phyloP scores from a whole-genome alignment of 2,797 vertebrate genomes.

The Apogon talboti region DNA sequence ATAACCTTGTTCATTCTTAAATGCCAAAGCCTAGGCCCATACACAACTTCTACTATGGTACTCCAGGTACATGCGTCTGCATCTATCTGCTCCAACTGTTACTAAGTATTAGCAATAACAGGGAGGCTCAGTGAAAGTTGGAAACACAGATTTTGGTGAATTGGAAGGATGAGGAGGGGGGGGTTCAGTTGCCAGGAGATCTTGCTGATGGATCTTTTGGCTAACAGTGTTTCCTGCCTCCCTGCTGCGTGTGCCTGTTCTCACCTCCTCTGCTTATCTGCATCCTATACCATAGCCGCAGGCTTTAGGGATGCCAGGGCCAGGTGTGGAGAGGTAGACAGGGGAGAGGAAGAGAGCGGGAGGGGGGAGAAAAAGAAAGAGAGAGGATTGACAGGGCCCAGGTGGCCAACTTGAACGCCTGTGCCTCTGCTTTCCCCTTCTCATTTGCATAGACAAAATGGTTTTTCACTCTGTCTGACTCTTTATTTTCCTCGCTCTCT shows the following conservation, averaged over 20 bases:
- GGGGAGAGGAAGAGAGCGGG: conserved; percentile 14
- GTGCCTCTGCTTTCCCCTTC: conserved; percentile 49
- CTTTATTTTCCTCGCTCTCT: conserved; percentile 43
- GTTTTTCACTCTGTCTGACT: conserved; percentile 44
- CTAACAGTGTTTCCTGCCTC: conserved; percentile 39
- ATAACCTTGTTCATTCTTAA: conserved; percentile 53
- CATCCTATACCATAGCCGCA: conserved; percentile 41
- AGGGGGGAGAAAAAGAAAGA: conserved; percentile 23
- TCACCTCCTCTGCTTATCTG: conserved; percentile 42
- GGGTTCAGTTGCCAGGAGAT: conserved; percentile 44
- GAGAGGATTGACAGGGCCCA: conserved; percentile 66
- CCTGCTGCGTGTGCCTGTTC: conserved; percentile 49
- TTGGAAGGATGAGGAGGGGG: conserved; percentile 1
- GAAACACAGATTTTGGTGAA: conserved; percentile 48
- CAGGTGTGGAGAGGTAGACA: conserved; percentile 64
- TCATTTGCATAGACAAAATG: conserved; percentile 75
- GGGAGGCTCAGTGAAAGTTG: conserved; percentile 25
- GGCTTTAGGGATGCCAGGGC: conserved; percentile 49
- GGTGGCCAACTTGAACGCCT: conserved; percentile 62
- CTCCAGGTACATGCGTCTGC: conserved; percentile 46
- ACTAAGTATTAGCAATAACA: conserved; percentile 36
- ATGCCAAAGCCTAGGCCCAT: conserved; percentile 20
- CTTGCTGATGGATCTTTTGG: conserved; percentile 69
- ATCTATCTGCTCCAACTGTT: conserved; percentile 51
- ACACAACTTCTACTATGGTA: conserved; percentile 23